phyloP scores from a whole-genome alignment of 2,113 vertebrate genomes.

The Rallus limicola region DNA sequence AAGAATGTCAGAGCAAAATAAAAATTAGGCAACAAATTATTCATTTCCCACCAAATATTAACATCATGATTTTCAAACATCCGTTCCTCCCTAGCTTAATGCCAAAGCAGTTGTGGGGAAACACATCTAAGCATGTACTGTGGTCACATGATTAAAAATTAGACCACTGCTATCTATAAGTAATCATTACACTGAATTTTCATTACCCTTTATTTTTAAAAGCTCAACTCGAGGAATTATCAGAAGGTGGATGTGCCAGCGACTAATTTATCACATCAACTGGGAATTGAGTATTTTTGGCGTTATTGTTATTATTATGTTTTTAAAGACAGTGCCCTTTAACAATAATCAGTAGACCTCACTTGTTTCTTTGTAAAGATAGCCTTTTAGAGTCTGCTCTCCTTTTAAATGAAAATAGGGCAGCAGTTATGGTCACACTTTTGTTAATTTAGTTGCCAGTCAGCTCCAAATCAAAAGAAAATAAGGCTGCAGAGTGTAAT shows the following conservation, averaged over 20 bases:
- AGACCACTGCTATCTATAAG: conserved; percentile 58
- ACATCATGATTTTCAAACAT: not conserved
- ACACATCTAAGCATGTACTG: not conserved
- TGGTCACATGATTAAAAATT: conserved; percentile 61
- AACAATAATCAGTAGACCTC: conserved; percentile 84
- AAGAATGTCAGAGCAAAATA: not conserved
- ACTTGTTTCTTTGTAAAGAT: conserved; percentile 86
- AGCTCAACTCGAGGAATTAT: conserved; percentile 40
- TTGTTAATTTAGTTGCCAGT: conserved; percentile 90
- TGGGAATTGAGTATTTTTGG: conserved; percentile 62
- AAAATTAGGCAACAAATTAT: conserved; percentile 8
- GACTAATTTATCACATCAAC: conserved; percentile 68
- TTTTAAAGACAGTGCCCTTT: conserved; percentile 80
- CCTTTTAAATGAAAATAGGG: conserved; percentile 87
- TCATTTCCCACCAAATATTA: not conserved
- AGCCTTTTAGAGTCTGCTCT: conserved; percentile 84
- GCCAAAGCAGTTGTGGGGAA: not conserved
- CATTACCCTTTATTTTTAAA: conserved; percentile 51
- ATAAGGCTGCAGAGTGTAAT: conserved; percentile 94
- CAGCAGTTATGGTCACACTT: conserved; percentile 92
- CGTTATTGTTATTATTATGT: conserved; percentile 74
- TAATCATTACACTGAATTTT: not conserved
- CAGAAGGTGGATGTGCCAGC: conserved; percentile 17
- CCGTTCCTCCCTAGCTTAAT: not conserved
- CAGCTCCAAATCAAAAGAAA: conserved; percentile 88